Conservation (phyloP, 2,888 invertebrate genomes). For the Vanessa cardui region DNA sequence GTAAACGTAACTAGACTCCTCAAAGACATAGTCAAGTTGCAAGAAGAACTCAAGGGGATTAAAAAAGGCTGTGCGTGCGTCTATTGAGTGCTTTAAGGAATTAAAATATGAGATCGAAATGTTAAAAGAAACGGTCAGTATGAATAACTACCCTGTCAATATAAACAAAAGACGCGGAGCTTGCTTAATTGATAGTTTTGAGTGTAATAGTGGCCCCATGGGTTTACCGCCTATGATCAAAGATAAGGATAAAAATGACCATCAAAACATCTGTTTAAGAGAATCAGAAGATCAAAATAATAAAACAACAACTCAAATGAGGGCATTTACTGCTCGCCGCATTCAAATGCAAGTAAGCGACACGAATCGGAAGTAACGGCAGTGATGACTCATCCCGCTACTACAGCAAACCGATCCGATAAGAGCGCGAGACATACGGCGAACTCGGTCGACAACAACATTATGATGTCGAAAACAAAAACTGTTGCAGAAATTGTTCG, state of each 20-base stretch:
- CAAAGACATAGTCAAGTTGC: conserved; percentile 29
- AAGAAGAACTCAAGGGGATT: conserved; percentile 23
- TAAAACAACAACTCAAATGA: conserved; percentile 2
- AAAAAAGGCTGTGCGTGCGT: conserved; percentile 26
- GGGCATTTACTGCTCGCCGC: conserved; percentile 9
- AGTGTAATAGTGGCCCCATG: conserved; percentile 38
- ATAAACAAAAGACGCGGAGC: conserved; percentile 34
- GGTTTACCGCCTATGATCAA: conserved; percentile 17
- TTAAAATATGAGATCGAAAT: conserved; percentile 21
- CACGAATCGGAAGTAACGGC: conserved; percentile 1
- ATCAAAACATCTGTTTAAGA: conserved; percentile 5
- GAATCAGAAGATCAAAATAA: conserved; percentile 6
- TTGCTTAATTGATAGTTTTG: conserved; percentile 33
- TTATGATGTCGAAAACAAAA: conserved; percentile 9
- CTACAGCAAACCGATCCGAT: background rate
- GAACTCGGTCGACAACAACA: background rate
- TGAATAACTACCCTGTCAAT: conserved; percentile 16
- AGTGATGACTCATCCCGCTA: conserved; percentile 15
- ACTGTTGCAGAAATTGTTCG: conserved; percentile 15
- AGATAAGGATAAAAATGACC: conserved; percentile 13
- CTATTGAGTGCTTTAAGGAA: conserved; percentile 18
- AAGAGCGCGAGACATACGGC: conserved; percentile 22
- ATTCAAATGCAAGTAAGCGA: background rate
- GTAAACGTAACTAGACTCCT: conserved; percentile 32
- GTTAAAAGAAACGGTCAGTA: conserved; percentile 16